Conservation (phyloP, 2,113 vertebrate species). For the Herpetotheres cachinnans region DNA sequence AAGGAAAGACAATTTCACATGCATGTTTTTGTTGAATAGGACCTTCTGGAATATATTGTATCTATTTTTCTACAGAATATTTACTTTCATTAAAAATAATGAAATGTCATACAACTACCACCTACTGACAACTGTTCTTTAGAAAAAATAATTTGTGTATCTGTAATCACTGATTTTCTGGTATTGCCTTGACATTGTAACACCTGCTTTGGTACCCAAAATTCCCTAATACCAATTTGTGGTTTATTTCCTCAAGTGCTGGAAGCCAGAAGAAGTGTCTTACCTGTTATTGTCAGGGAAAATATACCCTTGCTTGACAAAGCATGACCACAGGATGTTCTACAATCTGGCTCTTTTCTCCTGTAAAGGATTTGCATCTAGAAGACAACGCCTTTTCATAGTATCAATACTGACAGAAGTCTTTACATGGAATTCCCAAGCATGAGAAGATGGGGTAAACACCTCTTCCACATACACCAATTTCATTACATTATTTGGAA, state of each 20-base stretch:
- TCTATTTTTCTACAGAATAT: neutral
- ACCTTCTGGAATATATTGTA: neutral
- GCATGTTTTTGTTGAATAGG: neutral
- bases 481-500: neutral
- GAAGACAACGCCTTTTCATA: neutral
- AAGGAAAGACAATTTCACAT: neutral
- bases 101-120: neutral
- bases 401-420: neutral
- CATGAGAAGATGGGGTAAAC: neutral
- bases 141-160: neutral
- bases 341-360: neutral
- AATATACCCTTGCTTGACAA: neutral
- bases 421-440: neutral
- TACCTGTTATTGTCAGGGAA: neutral
- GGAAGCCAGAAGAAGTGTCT: neutral
- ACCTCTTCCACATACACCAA: neutral
- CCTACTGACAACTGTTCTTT: neutral
- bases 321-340: neutral
- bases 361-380: neutral
- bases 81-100: neutral
- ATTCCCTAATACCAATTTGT: neutral
- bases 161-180: neutral
- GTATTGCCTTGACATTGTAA: neutral
- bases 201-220: neutral
- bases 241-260: neutral